Percentiles rank a stretch among this genome's conserved stretches.
Conservation (phyloP, 2,113 vertebrate species). For the Cervus canadensis region DNA sequence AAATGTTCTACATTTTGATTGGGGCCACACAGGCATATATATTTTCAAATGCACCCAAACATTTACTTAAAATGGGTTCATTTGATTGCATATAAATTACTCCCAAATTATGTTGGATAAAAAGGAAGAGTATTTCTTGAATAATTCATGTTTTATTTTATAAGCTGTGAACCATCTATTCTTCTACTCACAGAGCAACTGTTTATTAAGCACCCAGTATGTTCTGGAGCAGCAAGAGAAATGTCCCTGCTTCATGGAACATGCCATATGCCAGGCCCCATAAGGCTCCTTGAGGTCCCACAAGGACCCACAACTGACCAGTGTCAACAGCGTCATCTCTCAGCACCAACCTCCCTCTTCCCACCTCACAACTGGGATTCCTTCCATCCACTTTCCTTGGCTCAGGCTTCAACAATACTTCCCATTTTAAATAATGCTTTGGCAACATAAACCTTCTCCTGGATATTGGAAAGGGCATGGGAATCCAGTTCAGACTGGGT, state of each 20-base stretch:
- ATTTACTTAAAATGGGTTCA: not conserved
- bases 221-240: not conserved
- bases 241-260: not conserved
- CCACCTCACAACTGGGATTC: not conserved
- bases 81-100: not conserved
- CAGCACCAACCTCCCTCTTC: not conserved
- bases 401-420: not conserved
- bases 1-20: not conserved
- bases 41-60: not conserved
- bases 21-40: not conserved
- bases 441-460: not conserved
- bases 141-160: not conserved
- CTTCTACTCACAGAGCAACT: not conserved
- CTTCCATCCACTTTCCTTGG: not conserved
- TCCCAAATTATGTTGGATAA: not conserved
- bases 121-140: not conserved
- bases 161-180: not conserved
- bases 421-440: constrained; percentile 4
- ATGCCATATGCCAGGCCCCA: fast-evolving
- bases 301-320: fast-evolving
- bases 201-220: not conserved
- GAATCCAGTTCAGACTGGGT: not conserved
- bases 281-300: fast-evolving
- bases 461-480: not conserved
- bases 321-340: not conserved